These are phyloP conservation scores for Malurus alboscapulatus DNA, from an alignment of 2,113 vertebrate species.

Conservation along the genomic window DNA sequence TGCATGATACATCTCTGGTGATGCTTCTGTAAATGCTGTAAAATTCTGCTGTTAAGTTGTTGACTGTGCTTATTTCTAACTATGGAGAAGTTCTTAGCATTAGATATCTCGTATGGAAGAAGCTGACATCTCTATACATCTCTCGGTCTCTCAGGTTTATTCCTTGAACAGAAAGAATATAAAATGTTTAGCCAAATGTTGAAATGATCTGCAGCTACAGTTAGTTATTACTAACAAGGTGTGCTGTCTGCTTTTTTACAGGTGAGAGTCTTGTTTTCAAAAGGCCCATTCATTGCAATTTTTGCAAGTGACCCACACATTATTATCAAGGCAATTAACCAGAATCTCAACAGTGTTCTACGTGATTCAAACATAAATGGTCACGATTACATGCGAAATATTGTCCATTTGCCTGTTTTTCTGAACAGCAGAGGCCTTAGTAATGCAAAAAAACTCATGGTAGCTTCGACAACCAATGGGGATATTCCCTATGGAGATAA, in stretches of 20 bases:
- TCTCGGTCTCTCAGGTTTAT: neutral
- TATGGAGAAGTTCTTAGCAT: neutral
- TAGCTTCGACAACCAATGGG: slow-evolving; percentile 80
- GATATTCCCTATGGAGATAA: slow-evolving; percentile 80
- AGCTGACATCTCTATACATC: neutral
- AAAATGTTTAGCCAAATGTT: neutral
- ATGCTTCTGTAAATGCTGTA: neutral
- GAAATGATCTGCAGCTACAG: neutral
- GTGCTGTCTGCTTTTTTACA: slow-evolving; percentile 37
- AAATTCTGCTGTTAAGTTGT: neutral
- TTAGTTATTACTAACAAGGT: neutral
- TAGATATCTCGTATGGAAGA: neutral
- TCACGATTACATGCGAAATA: slow-evolving; percentile 98
- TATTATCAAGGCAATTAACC: slow-evolving; percentile 98
- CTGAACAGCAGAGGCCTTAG: slow-evolving; percentile 95
- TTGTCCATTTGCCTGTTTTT: slow-evolving; percentile 95
- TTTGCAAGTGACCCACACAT: slow-evolving; percentile 98
- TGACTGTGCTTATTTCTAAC: neutral
- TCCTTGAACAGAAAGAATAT: neutral
- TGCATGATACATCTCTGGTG: neutral
- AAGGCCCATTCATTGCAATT: slow-evolving; percentile 96
- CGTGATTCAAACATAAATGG: slow-evolving; percentile 98
- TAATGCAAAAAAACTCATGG: slow-evolving; percentile 84
- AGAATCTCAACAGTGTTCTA: slow-evolving; percentile 96
- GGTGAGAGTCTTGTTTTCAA: slow-evolving; percentile 96